phyloP scores from a whole-genome alignment of 1,140 invertebrate genomes.

The Drosophila sucinea region DNA sequence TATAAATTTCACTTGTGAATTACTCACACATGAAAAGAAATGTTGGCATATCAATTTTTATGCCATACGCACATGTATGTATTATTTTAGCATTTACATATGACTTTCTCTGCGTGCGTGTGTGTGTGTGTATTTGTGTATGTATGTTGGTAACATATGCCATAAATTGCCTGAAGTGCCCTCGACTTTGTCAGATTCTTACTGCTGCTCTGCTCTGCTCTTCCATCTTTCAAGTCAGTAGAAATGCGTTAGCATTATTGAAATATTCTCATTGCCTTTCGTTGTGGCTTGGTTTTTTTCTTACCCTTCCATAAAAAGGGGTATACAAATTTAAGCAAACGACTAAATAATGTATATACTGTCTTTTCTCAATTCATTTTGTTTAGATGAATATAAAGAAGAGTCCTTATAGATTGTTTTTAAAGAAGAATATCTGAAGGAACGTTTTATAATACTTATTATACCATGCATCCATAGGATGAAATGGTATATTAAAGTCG shows the following conservation, averaged over 20 bases:
- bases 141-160: conserved; percentile 69
- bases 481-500: too few species aligned
- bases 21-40: conserved; percentile 76
- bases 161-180: conserved; percentile 78
- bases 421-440: too few species aligned
- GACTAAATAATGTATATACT: too few species aligned
- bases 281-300: conserved; percentile 8
- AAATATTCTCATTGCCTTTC: conserved; percentile 63
- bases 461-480: too few species aligned
- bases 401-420: too few species aligned
- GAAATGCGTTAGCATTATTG: conserved; percentile 74
- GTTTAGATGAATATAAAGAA: too few species aligned
- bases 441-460: too few species aligned
- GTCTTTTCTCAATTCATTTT: too few species aligned
- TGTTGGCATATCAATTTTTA: conserved; percentile 79
- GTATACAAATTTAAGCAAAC: background rate
- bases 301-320: background rate
- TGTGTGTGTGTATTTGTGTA: conserved; percentile 19
- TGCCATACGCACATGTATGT: conserved; percentile 75
- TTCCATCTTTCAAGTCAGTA: conserved; percentile 47
- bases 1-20: conserved; percentile 77
- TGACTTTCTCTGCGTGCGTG: conserved; percentile 13
- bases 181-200: conserved; percentile 52
- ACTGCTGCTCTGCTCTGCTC: conserved; percentile 19
- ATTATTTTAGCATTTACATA: conserved; percentile 80